Conservation (phyloP, 1,140 invertebrate species). For the Ceratina calcarata region DNA sequence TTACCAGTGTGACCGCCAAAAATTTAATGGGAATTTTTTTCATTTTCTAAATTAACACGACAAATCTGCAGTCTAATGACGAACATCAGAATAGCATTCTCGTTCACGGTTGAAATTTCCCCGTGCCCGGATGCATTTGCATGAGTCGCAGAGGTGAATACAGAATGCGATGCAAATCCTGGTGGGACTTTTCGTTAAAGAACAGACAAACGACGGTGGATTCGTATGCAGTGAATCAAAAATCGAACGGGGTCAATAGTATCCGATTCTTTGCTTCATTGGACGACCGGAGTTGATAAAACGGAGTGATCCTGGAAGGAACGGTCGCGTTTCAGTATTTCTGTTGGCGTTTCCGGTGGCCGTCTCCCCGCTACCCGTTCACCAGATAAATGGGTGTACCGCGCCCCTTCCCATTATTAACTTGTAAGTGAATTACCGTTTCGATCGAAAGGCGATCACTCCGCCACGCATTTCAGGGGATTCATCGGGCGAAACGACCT, state of each 20-base stretch:
- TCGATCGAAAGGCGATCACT: slow-evolving; percentile 77
- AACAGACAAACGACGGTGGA: background rate
- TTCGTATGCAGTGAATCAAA: background rate
- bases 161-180: slow-evolving; percentile 12
- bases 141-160: slow-evolving; percentile 4
- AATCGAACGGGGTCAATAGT: slow-evolving; percentile 8
- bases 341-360: slow-evolving; percentile 11
- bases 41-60: background rate
- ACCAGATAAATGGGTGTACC: slow-evolving; percentile 74
- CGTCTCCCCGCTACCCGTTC: slow-evolving; percentile 28
- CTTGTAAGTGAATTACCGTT: slow-evolving; percentile 80
- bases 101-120: background rate
- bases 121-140: slow-evolving; percentile 6
- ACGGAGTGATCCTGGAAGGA: background rate
- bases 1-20: no score
- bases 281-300: background rate
- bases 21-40: no score
- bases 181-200: background rate
- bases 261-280: background rate
- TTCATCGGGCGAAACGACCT: slow-evolving; percentile 70
- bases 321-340: slow-evolving; percentile 46
- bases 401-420: slow-evolving; percentile 77
- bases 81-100: background rate
- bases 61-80: background rate
- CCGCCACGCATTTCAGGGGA: slow-evolving; percentile 65